phyloP scores from a whole-genome alignment of 2,113 vertebrate genomes.

The Bubo scandiacus region DNA sequence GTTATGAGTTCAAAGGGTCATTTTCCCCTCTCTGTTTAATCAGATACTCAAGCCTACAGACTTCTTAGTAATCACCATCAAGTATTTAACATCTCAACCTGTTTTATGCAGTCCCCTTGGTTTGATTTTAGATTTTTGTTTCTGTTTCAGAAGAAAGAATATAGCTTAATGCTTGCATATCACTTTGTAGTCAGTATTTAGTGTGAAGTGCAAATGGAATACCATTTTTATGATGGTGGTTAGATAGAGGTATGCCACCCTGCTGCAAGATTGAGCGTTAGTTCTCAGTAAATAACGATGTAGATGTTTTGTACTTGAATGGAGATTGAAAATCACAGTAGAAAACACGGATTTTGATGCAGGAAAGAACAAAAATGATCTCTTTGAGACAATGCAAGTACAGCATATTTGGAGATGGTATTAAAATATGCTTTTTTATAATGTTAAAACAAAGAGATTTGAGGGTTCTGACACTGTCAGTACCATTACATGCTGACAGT shows the following conservation, averaged over 20 bases:
- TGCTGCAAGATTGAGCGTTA: not conserved
- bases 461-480: not conserved
- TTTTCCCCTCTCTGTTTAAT: constrained; percentile 43
- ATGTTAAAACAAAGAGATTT: not conserved
- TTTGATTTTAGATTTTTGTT: not conserved
- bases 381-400: not conserved
- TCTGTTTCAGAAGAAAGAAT: not conserved
- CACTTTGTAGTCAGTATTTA: not conserved
- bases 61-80: constrained; percentile 38
- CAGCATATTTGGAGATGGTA: not conserved
- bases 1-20: constrained; percentile 76
- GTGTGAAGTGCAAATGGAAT: not conserved
- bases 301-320: not conserved
- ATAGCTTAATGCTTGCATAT: not conserved
- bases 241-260: not conserved
- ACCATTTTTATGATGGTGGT: not conserved
- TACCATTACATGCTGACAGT: not conserved
- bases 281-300: not conserved
- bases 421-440: not conserved
- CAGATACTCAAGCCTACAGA: not conserved
- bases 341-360: not conserved
- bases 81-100: constrained; percentile 10
- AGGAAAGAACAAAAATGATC: not conserved
- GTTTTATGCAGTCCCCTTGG: not conserved
- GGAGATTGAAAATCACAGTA: not conserved